These are phyloP conservation scores for Agriopis leucophaearia DNA, from an alignment of 2,888 invertebrate species.

Conservation along the genomic window DNA sequence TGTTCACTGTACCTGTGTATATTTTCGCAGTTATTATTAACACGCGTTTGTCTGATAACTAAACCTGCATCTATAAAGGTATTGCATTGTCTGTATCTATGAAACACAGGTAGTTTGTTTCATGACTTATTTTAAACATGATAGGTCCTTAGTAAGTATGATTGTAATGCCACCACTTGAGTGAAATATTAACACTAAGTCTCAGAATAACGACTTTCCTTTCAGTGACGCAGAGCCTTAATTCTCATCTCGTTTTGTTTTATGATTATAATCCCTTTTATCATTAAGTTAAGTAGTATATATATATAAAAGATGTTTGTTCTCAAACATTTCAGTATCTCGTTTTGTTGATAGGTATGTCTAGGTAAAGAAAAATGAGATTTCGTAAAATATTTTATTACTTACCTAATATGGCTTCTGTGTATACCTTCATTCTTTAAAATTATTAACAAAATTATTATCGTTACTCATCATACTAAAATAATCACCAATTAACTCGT, in stretches of 20 bases:
- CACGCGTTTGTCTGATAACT: neutral
- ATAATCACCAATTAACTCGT: no score
- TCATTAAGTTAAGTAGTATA: constrained; percentile 34
- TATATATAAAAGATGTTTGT: constrained; percentile 24
- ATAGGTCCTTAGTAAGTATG: neutral
- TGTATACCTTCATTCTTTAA: neutral
- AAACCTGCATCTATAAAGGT: neutral
- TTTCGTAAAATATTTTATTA: neutral
- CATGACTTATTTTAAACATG: neutral
- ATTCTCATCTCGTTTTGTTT: constrained; percentile 40
- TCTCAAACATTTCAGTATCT: neutral
- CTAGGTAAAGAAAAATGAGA: neutral
- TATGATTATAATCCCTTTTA: constrained; percentile 45
- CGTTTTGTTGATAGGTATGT: neutral
- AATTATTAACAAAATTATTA: no score
- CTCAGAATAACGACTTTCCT: constrained; percentile 4
- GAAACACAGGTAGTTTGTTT: neutral
- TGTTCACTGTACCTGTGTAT: neutral
- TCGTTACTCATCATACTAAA: no score
- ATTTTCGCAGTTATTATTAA: neutral
- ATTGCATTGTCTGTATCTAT: neutral
- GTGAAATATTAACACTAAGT: constrained; percentile 14
- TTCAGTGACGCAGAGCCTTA: constrained; percentile 8
- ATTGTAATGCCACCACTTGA: neutral
- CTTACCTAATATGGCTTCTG: neutral